These are phyloP conservation scores for Drosophila nigritarsus DNA, from an alignment of 2,888 invertebrate genomes.

Conservation along the genomic window DNA sequence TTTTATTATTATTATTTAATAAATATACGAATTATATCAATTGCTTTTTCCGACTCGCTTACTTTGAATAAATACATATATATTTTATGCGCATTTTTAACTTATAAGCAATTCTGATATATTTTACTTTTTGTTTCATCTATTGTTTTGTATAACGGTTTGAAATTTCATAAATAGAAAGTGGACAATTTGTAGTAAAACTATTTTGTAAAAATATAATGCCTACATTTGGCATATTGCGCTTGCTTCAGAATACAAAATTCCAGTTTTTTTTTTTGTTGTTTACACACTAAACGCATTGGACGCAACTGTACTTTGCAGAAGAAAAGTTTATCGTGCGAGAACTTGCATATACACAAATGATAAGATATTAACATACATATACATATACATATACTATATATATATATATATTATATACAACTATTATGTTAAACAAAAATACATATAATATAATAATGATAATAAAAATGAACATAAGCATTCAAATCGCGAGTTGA, in stretches of 20 bases:
- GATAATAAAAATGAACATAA: constrained; percentile 25
- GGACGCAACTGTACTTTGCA: constrained; percentile 43
- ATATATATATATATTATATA: constrained; percentile 50
- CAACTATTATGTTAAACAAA: constrained; percentile 72
- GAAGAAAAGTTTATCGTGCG: constrained; percentile 21
- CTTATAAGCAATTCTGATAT: constrained; percentile 15
- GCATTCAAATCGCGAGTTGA: neutral
- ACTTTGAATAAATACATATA: constrained; percentile 52
- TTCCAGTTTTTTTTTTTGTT: constrained; percentile 24
- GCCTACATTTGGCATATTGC: constrained; percentile 15
- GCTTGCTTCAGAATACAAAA: constrained; percentile 21
- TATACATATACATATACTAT: constrained; percentile 45
- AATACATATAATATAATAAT: constrained; percentile 50
- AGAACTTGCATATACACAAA: constrained; percentile 42
- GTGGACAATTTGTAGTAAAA: constrained; percentile 8
- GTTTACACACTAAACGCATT: constrained; percentile 19
- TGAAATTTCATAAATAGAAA: constrained; percentile 10
- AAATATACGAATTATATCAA: constrained; percentile 23
- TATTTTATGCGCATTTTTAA: constrained; percentile 59
- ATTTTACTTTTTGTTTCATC: constrained; percentile 6
- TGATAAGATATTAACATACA: constrained; percentile 52
- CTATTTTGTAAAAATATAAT: constrained; percentile 27
- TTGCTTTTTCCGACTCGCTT: constrained; percentile 39
- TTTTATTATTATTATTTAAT: constrained; percentile 38
- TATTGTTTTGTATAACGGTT: constrained; percentile 44